Evolutionary conservation across 2,888 invertebrate species (phyloP), one percentile per base, ranked within the genome.

Genomic region (Entomobrya multifasciata): DNA sequence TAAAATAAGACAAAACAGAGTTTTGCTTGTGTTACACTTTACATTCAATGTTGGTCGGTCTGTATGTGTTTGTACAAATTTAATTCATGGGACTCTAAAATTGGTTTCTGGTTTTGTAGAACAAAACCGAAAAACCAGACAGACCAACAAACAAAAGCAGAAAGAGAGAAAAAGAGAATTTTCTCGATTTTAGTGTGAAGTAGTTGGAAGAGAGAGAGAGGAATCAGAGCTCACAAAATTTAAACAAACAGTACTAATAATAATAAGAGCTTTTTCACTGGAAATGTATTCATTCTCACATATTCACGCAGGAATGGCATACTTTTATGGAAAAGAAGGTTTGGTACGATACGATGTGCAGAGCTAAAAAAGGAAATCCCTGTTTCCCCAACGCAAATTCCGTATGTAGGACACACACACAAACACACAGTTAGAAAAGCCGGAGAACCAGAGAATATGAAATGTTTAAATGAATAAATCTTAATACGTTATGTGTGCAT

Each of bases 381-480:
- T n/a, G 13, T 13, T 36, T 65, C 47, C 15, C 65, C 15, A 11
- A 65, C 65, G 36, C 65, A 70, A 47, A 11, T 47, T 70, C 22
- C 10, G n/a, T 47, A 70, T 70, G 70, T 70, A 74, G 74, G 55
- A 74, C 52, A 55, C 74, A 74, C 55, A 55, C 55, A 74, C 47
- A 13, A n/a, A 47, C 3, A 47, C 47, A 13, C 15, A 10, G 10
- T n/a, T n/a, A 47, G 47, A 1, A 3, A 2, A 47, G 13, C 15
- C 2, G 11, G 47, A n/a, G 52, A 52, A 20, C 6, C 70, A 49
- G 70, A 74, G 52, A 52, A 27, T 74, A 55, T 74, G 74, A 74
- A 74, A 74, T 52, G 74, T n/a, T 30, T 74, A 55, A 36, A 52
- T 55, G 55, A 52, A 74, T 55, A 74, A 74, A 74, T 74, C 74